Conservation (phyloP, 2,113 vertebrate genomes). For the Pituophis catenifer region DNA sequence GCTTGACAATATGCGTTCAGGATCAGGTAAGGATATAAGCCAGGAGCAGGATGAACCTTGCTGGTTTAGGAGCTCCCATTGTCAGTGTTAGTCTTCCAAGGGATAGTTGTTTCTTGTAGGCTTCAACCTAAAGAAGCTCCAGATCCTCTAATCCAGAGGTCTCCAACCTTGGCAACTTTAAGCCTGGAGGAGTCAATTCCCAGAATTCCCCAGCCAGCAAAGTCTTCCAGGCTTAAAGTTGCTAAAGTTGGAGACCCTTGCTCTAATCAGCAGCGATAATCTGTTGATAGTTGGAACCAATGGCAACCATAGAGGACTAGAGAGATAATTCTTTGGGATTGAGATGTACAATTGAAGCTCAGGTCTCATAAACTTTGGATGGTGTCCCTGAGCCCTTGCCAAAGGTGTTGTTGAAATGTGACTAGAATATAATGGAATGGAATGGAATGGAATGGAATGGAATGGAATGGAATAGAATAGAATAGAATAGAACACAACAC, state of each 20-base stretch:
- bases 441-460: too few relatives aligned
- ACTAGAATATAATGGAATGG: neutral
- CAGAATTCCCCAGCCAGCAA: too few relatives aligned
- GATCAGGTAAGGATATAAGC: neutral
- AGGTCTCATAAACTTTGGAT: neutral
- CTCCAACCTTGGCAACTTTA: too few relatives aligned
- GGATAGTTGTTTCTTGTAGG: neutral
- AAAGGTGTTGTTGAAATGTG: neutral
- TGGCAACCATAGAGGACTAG: neutral
- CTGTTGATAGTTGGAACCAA: neutral
- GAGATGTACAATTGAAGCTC: neutral
- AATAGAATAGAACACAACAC: too few relatives aligned
- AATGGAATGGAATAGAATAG: too few relatives aligned
- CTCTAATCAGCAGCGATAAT: neutral
- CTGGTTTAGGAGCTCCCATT: neutral
- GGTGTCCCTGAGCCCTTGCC: neutral
- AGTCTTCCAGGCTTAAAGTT: too few relatives aligned
- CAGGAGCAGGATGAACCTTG: neutral
- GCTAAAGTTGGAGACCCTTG: too few relatives aligned
- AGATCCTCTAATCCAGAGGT: neutral
- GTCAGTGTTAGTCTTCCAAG: neutral
- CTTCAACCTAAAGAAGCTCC: neutral
- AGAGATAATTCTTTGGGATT: neutral
- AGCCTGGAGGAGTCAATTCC: too few relatives aligned
- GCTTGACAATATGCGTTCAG: neutral